Conservation (phyloP, 2,888 invertebrate species). For the Caenorhabditis sp. region DNA sequence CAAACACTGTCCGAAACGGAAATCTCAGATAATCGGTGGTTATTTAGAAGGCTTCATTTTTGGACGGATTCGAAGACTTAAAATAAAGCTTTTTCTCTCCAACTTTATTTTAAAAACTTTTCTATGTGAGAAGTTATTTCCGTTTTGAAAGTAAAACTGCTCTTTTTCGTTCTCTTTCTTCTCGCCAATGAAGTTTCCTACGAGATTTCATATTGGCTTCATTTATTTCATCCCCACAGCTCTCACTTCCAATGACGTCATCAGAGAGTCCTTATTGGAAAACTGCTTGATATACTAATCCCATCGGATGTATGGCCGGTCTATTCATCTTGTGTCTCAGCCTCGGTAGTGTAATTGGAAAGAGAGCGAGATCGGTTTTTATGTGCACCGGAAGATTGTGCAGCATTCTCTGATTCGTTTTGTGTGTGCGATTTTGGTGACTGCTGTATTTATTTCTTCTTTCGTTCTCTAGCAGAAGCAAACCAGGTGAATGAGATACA, state of each 20-base stretch:
- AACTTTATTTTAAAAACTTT: no score
- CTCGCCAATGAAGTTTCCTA: not conserved
- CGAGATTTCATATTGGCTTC: not conserved
- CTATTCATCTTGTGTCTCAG: conserved; percentile 1
- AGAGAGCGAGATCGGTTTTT: not conserved
- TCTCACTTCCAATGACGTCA: conserved; percentile 3
- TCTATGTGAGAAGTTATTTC: not conserved
- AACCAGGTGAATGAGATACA: no score
- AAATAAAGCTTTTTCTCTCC: not conserved
- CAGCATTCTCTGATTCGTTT: not conserved
- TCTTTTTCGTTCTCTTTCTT: conserved; percentile 1
- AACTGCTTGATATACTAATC: conserved; percentile 10
- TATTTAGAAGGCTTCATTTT: not conserved
- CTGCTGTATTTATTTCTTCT: not conserved
- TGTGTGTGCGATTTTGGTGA: not conserved
- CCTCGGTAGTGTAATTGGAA: not conserved
- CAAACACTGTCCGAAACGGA: conserved; percentile 30
- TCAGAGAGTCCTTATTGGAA: not conserved
- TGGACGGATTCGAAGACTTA: not conserved
- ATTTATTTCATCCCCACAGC: not conserved
- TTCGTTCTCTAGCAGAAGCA: not conserved
- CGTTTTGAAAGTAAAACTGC: conserved; percentile 4
- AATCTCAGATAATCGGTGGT: conserved; percentile 50
- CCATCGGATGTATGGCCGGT: conserved; percentile 29
- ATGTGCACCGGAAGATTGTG: not conserved